phyloP scores from a whole-genome alignment of 1,140 invertebrate genomes.

The Helicorthomorpha holstii region DNA sequence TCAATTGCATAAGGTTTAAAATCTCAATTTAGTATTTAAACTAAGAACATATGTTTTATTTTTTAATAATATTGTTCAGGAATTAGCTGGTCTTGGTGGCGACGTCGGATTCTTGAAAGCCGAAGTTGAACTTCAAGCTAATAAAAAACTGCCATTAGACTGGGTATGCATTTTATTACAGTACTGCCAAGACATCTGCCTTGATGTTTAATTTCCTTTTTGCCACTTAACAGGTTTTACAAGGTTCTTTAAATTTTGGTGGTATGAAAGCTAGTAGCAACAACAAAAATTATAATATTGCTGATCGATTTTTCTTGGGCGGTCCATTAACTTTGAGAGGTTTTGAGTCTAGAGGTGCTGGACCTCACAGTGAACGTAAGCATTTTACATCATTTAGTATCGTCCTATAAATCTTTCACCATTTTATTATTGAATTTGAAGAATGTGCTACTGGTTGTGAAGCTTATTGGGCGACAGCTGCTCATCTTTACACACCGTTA shows the following conservation, averaged over 20 bases:
- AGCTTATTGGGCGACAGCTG: conserved; percentile 57
- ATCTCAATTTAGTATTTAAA: not conserved
- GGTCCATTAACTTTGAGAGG: conserved; percentile 67
- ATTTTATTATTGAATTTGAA: conserved; percentile 6
- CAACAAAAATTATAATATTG: conserved; percentile 41
- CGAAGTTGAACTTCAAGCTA: conserved; percentile 58
- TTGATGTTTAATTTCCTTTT: not conserved
- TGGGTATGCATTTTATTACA: conserved; percentile 36
- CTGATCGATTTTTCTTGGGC: conserved; percentile 70
- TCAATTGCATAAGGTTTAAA: conserved; percentile 27
- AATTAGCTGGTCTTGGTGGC: conserved; percentile 72
- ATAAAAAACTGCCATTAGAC: conserved; percentile 42
- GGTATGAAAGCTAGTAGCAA: conserved; percentile 38
- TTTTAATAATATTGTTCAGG: conserved; percentile 24
- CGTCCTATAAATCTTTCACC: not conserved
- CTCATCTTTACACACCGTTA: conserved; percentile 67
- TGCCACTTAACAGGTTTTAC: conserved; percentile 40
- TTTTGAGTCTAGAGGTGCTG: conserved; percentile 61
- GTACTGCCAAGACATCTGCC: not conserved
- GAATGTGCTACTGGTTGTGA: conserved; percentile 30
- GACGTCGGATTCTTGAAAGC: conserved; percentile 70
- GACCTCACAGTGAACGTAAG: conserved; percentile 51
- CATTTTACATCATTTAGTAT: not conserved
- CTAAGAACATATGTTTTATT: no score
- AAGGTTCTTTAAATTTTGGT: conserved; percentile 49